Base-by-base conservation (phyloP, 2,113 vertebrate genomes). In the Trichomycterus rosablanca region DNA sequence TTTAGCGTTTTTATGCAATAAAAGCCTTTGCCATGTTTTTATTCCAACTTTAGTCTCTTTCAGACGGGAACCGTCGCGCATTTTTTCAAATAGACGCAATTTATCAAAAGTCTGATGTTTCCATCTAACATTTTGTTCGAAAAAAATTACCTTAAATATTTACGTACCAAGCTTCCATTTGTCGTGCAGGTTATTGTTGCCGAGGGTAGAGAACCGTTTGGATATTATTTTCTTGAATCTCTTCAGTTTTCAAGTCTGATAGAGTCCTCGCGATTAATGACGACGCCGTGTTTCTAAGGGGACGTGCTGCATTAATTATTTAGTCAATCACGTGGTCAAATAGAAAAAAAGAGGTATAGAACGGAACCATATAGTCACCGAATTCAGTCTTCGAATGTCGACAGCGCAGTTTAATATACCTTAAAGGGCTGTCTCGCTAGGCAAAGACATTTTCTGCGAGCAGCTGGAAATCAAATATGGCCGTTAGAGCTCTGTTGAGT, bases 211-310 rank as follows among this genome's bases (percentile, higher is more conserved):
- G 84, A 83, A 87, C 90, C 89, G 87, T 88, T 87, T 85, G 88
- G 87, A 89, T 91, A 95, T 92, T 92, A 93, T 93, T 95, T 95
- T 97, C 93, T 93, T 91, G 93, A 93, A 97, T 95, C 94, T 94
- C 92, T 97, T 97, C 94, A 97, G 93, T 97, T 98, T 94, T 95
- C 96, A 92, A 97, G 93, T 95, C 94, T 94, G 93, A 99, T 97
- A 99, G 95, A 99, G 94, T 95, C 94, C 96, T 97, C 86, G 93
- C 96, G 95, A 99, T 99, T 99, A 99, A 99, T 99, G 96, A 99
- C 95, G 96, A 93, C 89, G 96, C 93, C 91, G 91, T 91, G 94
- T 95, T 98, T 98, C 95, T 97, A 95, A 59, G 94, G 94, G 94
- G 95, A 96, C 92, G 93, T 92, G 92, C 94, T 97, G 96, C 94